Conservation (phyloP, 2,888 invertebrate genomes). For the Epirrita christyi region DNA sequence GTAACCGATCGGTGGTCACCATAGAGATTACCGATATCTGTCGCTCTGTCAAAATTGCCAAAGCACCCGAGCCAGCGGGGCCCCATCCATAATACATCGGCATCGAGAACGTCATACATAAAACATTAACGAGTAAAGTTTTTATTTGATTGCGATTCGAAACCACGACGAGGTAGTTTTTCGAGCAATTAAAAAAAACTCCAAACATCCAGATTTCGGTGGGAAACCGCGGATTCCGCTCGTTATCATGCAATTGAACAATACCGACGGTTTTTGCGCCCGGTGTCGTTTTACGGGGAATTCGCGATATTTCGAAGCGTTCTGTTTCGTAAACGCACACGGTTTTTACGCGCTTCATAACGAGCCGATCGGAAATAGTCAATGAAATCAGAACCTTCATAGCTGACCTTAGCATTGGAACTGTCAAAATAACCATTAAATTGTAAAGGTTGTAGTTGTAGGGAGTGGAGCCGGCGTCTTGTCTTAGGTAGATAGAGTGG, state of each 20-base stretch:
- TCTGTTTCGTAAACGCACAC: slow-evolving; percentile 46
- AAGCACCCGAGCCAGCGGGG: slow-evolving; percentile 71
- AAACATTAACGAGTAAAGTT: slow-evolving; percentile 81
- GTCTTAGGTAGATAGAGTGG: slow-evolving; percentile 37
- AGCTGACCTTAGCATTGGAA: slow-evolving; percentile 25
- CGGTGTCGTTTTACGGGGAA: slow-evolving; percentile 54
- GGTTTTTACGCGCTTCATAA: slow-evolving; percentile 49
- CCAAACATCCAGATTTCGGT: slow-evolving; percentile 70
- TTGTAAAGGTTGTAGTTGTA: slow-evolving; percentile 7
- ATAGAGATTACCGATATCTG: slow-evolving; percentile 74
- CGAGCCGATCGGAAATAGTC: slow-evolving; percentile 44
- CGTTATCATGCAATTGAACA: slow-evolving; percentile 65
- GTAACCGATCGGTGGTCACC: slow-evolving; percentile 60
- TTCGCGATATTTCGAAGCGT: slow-evolving; percentile 58
- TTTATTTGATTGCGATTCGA: slow-evolving; percentile 79
- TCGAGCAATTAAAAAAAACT: slow-evolving; percentile 67
- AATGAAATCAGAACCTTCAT: slow-evolving; percentile 28
- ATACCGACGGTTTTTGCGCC: slow-evolving; percentile 61
- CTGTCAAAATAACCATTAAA: slow-evolving; percentile 33
- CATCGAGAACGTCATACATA: slow-evolving; percentile 75
- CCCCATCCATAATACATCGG: slow-evolving; percentile 80
- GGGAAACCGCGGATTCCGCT: slow-evolving; percentile 70
- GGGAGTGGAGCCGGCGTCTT: slow-evolving; percentile 55
- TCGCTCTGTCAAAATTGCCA: slow-evolving; percentile 79
- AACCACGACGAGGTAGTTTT: slow-evolving; percentile 63